Evolutionary conservation across 2,888 invertebrate genomes (phyloP), one percentile per base, ranked within the genome.

Genomic region (Aricia artaxerxes): DNA sequence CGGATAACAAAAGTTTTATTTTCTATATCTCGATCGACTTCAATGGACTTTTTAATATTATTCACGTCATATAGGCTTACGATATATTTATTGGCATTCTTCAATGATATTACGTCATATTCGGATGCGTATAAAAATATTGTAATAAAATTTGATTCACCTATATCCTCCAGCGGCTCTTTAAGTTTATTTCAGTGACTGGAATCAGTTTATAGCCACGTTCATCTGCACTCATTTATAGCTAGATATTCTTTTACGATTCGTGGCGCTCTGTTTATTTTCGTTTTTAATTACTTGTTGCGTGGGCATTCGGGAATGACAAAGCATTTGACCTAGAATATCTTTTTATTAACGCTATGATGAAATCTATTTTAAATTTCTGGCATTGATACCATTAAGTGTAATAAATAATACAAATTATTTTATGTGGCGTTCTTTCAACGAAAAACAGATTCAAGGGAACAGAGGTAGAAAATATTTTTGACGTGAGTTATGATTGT

Each of bases 201-300:
- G 89, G 91, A 90, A 91, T 93, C 90, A 90, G 91, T 93, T 94
- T 93, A 93, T 92, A 90, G 90, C 92, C 88, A 87, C 91, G 91
- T 92, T 93, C 92, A 93, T 92, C 92, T 92, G 91, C 88, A 92
- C 91, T 93, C 93, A 93, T 94, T 93, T 94, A 93, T 93, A 92
- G 90, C 92, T 91, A 92, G 92, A 92, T 92, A 92, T 90, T 90
- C 90, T 94, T 93, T 94, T 94, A 94, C 93, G 94, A 94, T 94
- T 93, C 88, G 88, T 90, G 88, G 89, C 92, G 93, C 88, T 92
- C 90, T 93, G 94, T 94, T 95, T 95, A 95, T 94, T 95, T 94
- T 94, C 89, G 92, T 93, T 94, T 95, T 95, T 94, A 95, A 94
- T 95, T 94, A 94, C 94, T 91, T 87, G 86, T 86, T 83, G 93